phyloP scores from a whole-genome alignment of 2,113 vertebrate species.

The Calyptommatus sinebrachiatus region DNA sequence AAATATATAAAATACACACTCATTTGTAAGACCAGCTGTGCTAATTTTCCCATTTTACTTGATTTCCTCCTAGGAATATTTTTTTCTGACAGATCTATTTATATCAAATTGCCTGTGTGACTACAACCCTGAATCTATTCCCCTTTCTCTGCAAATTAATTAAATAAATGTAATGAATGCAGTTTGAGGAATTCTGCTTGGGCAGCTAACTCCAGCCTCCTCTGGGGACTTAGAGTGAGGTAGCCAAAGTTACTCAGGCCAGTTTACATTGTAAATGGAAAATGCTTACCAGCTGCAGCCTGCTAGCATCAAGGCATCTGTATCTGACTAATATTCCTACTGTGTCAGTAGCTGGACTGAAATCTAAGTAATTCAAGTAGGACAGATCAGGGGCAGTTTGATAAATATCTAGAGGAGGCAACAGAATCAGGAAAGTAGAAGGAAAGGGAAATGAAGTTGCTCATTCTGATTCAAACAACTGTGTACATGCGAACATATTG shows the following conservation, averaged over 20 bases:
- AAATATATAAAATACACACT: constrained; percentile 55
- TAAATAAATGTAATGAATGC: constrained; percentile 53
- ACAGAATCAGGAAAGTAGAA: neutral
- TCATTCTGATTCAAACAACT: no score
- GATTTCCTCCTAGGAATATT: constrained; percentile 64
- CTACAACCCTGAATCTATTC: constrained; percentile 65
- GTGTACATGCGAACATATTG: no score
- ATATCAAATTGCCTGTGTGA: constrained; percentile 75
- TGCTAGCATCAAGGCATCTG: constrained; percentile 46
- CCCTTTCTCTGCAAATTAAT: constrained; percentile 61
- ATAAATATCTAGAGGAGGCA: neutral
- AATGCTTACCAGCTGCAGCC: constrained; percentile 40
- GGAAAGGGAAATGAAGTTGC: neutral
- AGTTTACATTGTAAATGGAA: constrained; percentile 42
- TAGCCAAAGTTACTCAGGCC: constrained; percentile 6
- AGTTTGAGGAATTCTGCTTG: constrained; percentile 69
- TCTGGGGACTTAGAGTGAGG: constrained; percentile 30
- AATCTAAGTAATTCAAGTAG: constrained; percentile 26
- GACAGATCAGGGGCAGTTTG: neutral
- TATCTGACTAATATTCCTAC: constrained; percentile 34
- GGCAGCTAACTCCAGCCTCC: constrained; percentile 56
- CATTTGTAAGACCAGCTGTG: constrained; percentile 42
- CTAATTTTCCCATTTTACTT: constrained; percentile 61
- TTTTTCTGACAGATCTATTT: constrained; percentile 72
- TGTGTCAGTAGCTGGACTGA: neutral